Percentiles rank a stretch among this genome's conserved stretches.
phyloP scores from a whole-genome alignment of 2,797 vertebrate species.

The Salmo trutta region DNA sequence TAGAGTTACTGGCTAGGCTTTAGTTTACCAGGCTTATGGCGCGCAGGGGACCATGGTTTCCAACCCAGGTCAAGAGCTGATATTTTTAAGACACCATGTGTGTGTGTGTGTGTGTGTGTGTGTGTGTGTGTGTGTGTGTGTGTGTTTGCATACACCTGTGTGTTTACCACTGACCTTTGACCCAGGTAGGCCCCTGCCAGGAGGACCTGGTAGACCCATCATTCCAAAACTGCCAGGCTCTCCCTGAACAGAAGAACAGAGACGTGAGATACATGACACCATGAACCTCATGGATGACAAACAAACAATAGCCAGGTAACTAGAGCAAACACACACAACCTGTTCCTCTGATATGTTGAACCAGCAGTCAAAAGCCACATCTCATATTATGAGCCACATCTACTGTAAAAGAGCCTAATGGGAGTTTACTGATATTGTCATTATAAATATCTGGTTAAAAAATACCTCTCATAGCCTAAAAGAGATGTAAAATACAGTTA shows the following conservation, averaged over 20 bases:
- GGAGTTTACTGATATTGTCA: too few species aligned
- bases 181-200: slow-evolving; percentile 77
- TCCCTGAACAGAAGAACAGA: slow-evolving; percentile 71
- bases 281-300: too few species aligned
- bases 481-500: too few species aligned
- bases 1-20: background rate
- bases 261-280: background rate
- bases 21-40: background rate
- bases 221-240: slow-evolving; percentile 78
- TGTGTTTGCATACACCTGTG: background rate
- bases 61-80: background rate
- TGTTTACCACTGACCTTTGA: slow-evolving; percentile 74
- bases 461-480: too few species aligned
- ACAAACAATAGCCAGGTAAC: too few species aligned
- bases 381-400: too few species aligned
- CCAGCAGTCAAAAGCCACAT: too few species aligned
- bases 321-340: too few species aligned
- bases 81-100: background rate
- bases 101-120: slow-evolving; percentile 1
- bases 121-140: background rate
- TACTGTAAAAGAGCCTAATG: too few species aligned
- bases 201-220: slow-evolving; percentile 74
- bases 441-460: too few species aligned
- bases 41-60: background rate
- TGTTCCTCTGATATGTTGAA: too few species aligned